Evolutionary conservation across 2,888 invertebrate genomes (phyloP), one percentile per base, ranked within the genome.

Genomic region (Synergus laeviventris): DNA sequence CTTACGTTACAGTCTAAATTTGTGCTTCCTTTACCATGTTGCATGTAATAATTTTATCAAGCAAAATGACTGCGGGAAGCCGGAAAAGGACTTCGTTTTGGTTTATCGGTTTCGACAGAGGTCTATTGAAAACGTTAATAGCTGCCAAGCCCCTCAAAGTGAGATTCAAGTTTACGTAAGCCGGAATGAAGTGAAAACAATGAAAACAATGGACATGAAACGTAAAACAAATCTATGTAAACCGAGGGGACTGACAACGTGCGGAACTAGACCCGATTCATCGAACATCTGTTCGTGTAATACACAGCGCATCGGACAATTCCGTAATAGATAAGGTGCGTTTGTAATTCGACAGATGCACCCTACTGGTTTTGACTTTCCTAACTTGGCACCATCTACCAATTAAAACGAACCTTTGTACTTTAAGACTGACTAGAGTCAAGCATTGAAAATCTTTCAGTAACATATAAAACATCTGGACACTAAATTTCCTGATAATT

Each of bases 151-250:
- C 82, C 82, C 82, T 80, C 81, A 80, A 81, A 84, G 81, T 82
- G 85, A 86, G 86, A 87, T 86, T 81, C 82, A 84, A 87, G 86
- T 87, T 88, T 87, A 84, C 85, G 85, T 85, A 86, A 87, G 85
- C 84, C 84, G 78, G 81, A 85, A 83, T 78, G 83, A 81, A 81
- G 80, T 74, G 83, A 81, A 87, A 84, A 87, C 87, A 88, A 88
- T 86, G 83, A 81, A 75, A 76, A 87, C 86, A 87, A 87, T 86
- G 79, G 84, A 76, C 83, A 78, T 78, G 83, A 82, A 86, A 85
- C 83, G 84, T 83, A 84, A 84, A 86, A 86, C 84, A 85, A 86
- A 87, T 87, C 86, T 86, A 84, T 86, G 84, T 81, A 86, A 86
- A 87, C 85, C 83, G 78, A 84, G 80, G 81, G 84, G 81, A 79